phyloP scores from a whole-genome alignment of 2,888 invertebrate species.

The Eudemis profundana region DNA sequence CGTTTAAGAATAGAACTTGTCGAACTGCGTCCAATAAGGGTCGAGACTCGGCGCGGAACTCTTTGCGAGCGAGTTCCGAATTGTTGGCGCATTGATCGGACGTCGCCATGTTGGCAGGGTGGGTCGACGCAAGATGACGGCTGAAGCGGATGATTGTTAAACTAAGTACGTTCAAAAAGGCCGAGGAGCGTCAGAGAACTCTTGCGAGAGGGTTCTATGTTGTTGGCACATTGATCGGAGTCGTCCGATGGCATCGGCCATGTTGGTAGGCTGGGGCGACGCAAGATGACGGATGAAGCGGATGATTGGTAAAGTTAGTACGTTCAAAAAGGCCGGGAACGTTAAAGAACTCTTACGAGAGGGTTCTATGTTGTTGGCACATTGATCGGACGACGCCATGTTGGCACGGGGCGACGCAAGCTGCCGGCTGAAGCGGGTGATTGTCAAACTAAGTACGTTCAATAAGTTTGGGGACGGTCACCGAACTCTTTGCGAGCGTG shows the following conservation, averaged over 20 bases:
- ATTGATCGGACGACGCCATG: conserved; percentile 47
- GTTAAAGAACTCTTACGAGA: conserved; percentile 36
- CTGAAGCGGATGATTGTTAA: conserved; percentile 14
- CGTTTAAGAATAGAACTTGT: conserved; percentile 23
- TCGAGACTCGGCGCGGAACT: conserved; percentile 31
- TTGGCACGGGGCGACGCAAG: conserved; percentile 18
- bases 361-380: conserved; percentile 49
- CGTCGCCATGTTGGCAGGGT: conserved; percentile 40
- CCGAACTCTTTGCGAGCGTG: neutral
- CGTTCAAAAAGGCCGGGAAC: conserved; percentile 23
- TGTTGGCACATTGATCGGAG: conserved; percentile 49
- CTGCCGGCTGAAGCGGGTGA: conserved; percentile 19
- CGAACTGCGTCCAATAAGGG: conserved; percentile 21
- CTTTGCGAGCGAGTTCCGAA: conserved; percentile 45
- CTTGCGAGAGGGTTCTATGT: conserved; percentile 46
- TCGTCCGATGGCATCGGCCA: no score
- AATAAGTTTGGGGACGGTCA: neutral
- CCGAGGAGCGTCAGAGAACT: conserved; percentile 27
- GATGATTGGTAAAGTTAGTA: neutral
- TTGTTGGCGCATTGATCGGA: conserved; percentile 49
- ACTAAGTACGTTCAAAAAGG: conserved; percentile 19
- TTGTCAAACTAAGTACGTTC: neutral
- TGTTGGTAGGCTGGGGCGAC: conserved; percentile 23
- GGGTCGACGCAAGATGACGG: conserved; percentile 14
- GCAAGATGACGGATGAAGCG: conserved; percentile 28